Percentiles rank a stretch among this genome's conserved stretches.
Conservation (phyloP, 2,888 invertebrate species). For the Apodemia hepburni region DNA sequence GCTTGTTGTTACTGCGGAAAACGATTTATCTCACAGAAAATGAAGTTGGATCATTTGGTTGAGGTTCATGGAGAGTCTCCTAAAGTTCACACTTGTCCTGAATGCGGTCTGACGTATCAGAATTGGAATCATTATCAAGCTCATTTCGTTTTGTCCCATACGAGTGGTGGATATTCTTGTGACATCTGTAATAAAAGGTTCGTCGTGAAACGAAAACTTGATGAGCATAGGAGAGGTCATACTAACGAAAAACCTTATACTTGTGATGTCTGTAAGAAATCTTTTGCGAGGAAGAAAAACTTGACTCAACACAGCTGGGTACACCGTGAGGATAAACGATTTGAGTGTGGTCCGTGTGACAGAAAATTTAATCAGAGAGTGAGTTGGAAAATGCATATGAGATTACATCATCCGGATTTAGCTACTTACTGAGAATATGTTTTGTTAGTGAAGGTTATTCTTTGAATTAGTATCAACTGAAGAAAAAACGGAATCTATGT, state of each 20-base stretch:
- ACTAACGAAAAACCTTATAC: slow-evolving; percentile 64
- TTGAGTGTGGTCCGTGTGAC: slow-evolving; percentile 50
- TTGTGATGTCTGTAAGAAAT: slow-evolving; percentile 66
- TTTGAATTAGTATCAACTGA: too few species aligned
- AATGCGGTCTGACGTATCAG: slow-evolving; percentile 37
- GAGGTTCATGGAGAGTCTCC: slow-evolving; percentile 36
- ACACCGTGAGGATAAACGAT: slow-evolving; percentile 54
- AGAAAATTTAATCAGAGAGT: slow-evolving; percentile 47
- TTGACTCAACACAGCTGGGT: slow-evolving; percentile 60
- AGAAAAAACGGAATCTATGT: too few species aligned
- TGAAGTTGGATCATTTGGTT: slow-evolving; percentile 45
- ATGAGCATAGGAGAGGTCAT: slow-evolving; percentile 66
- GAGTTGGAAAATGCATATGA: slow-evolving; percentile 56
- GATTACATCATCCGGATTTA: slow-evolving; percentile 52
- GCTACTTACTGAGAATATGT: slow-evolving; percentile 33
- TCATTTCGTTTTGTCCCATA: slow-evolving; percentile 52
- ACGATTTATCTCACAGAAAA: slow-evolving; percentile 43
- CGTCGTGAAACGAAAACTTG: slow-evolving; percentile 55
- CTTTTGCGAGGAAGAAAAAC: slow-evolving; percentile 53
- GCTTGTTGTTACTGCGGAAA: slow-evolving; percentile 47
- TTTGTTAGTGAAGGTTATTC: background rate
- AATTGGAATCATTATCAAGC: slow-evolving; percentile 40
- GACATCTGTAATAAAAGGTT: slow-evolving; percentile 57
- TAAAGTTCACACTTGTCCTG: slow-evolving; percentile 38
- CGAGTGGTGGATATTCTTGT: slow-evolving; percentile 45